Evolutionary conservation across 2,797 vertebrate genomes (phyloP).

Genomic region (Melanogrammus aeglefinus): DNA sequence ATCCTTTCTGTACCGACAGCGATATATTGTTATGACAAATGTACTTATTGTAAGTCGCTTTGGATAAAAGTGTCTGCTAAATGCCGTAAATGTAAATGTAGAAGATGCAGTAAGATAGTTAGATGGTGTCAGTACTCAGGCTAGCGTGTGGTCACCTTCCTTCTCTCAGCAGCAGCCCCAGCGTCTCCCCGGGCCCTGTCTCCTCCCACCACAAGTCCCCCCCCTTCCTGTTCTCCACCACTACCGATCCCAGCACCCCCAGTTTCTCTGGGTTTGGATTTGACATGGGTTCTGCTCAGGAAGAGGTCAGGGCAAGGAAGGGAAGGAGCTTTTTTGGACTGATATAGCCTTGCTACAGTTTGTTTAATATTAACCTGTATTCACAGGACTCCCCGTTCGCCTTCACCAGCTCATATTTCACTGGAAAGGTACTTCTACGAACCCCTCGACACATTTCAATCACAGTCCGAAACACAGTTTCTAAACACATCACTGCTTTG

Average conservation of each 20-base stretch:
- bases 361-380: slow-evolving; percentile 25
- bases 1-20: too few relatives aligned
- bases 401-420: slow-evolving; percentile 70
- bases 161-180: slow-evolving; percentile 60
- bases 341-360: neutral
- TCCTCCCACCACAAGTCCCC: slow-evolving; percentile 58
- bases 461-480: neutral
- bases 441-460: neutral
- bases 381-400: slow-evolving; percentile 68
- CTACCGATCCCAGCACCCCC: slow-evolving; percentile 56
- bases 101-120: neutral
- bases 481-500: neutral
- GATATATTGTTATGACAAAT: too few relatives aligned
- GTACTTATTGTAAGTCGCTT: too few relatives aligned
- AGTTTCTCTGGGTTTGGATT: slow-evolving; percentile 71
- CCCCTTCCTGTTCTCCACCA: slow-evolving; percentile 67
- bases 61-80: too few relatives aligned
- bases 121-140: neutral
- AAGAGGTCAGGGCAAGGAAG: slow-evolving; percentile 60
- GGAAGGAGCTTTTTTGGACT: neutral
- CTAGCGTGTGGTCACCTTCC: slow-evolving; percentile 5
- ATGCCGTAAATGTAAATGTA: too few relatives aligned
- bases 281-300: slow-evolving; percentile 48
- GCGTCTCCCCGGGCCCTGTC: slow-evolving; percentile 39
- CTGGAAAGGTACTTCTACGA: slow-evolving; percentile 64